Base-by-base conservation (phyloP, 35 echinoderm and acorn worm species). In the Diadema setosum region DNA sequence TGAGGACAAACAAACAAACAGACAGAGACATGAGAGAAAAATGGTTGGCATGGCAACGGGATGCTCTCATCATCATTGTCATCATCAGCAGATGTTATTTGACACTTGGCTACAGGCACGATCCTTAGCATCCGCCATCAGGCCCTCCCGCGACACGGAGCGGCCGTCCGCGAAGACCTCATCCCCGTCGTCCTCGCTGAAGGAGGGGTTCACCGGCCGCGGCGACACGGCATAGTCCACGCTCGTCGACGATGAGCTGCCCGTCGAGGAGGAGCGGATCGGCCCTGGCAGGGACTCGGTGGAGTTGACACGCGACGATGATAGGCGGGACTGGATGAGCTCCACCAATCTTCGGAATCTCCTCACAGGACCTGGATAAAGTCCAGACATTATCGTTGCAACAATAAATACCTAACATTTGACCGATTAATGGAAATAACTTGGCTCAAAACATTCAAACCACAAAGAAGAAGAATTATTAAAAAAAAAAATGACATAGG, bases 101-200 rank as follows among this genome's bases (percentile, higher is more conserved):
- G 88, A 83, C 5, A 90, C 88, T 46, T 90, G 80, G 30, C 81
- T 90, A 46, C 58, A 83, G 16, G 88, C 88, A 46, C 88, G 59
- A 32, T 83, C 58, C 60, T 90, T 90, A 24, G 76, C 87, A 5
- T 46, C 88, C 16, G 34, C 45, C 40, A 96, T 63, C 24, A 88
- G 65, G 29, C 83, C 89, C 12, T 91, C 80, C 42, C 85, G 70
- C 2, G 93, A 91, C 5, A 83, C 80, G 12, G 78, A 55, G 20
- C 94, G 44, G 36, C 90, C 80, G 35, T 91, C 84, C 29, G 90
- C 74, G 58, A 96, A 96, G 0, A 96, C 94, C 45, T 96, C 81
- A 31, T 96, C 94, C 2, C 75, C 89, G 24, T 96, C 89, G 18
- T 95, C 93, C 65, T 96, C 94, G 48, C 90, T 91, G 55, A 96